Percentiles rank a stretch among this genome's conserved stretches.
Conservation (phyloP, 2,888 invertebrate species). For the Leptinotarsa rubiginosa region DNA sequence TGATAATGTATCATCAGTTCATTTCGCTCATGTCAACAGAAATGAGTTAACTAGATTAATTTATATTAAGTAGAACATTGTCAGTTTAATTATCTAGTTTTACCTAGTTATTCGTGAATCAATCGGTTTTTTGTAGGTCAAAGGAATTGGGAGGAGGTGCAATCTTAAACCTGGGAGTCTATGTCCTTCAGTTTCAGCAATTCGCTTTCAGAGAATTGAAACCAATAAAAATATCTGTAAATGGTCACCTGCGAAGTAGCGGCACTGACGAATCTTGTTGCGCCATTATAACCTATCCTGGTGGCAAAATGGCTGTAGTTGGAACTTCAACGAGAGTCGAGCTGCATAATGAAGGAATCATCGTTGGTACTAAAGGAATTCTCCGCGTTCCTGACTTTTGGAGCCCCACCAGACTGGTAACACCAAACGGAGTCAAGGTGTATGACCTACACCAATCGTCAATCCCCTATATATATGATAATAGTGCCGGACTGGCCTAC, state of each 20-base stretch:
- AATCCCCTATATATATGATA: slow-evolving; percentile 68
- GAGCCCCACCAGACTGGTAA: slow-evolving; percentile 76
- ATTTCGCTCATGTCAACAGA: too few species aligned
- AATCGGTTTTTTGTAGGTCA: slow-evolving; percentile 44
- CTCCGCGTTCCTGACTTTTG: slow-evolving; percentile 78
- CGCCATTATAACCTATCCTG: slow-evolving; percentile 75
- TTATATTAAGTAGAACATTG: too few species aligned
- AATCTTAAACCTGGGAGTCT: slow-evolving; percentile 82
- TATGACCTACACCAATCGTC: slow-evolving; percentile 76
- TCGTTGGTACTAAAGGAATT: slow-evolving; percentile 78
- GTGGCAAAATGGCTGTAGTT: slow-evolving; percentile 74
- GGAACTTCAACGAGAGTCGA: slow-evolving; percentile 70
- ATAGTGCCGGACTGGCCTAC: slow-evolving; percentile 81
- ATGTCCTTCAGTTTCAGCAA: slow-evolving; percentile 79
- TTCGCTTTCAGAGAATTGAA: slow-evolving; percentile 75
- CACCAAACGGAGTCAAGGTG: slow-evolving; percentile 73
- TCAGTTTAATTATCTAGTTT: too few species aligned
- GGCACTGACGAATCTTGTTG: slow-evolving; percentile 79
- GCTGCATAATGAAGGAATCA: slow-evolving; percentile 74
- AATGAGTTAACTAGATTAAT: too few species aligned
- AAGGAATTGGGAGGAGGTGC: slow-evolving; percentile 79
- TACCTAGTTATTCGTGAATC: too few species aligned
- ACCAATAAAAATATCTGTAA: slow-evolving; percentile 76
- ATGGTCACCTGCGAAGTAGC: slow-evolving; percentile 76
- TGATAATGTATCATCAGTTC: too few species aligned